Conservation (phyloP, 2,797 vertebrate genomes). For the Meda fulgida region DNA sequence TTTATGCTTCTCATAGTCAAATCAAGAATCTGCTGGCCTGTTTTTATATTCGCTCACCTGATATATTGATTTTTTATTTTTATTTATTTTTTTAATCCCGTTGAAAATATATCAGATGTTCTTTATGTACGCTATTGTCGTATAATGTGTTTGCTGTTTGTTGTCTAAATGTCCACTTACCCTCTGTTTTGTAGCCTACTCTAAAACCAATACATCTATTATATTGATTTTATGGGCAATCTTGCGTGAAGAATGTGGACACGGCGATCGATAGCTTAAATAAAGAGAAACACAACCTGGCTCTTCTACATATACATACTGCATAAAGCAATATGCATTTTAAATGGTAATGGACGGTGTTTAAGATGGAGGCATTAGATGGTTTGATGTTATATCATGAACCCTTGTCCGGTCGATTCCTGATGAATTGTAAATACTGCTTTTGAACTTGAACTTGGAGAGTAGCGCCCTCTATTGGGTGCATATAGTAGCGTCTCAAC, state of each 20-base stretch:
- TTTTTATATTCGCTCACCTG: not conserved
- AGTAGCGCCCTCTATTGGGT: constrained; percentile 56
- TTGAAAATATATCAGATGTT: not conserved
- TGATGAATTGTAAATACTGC: constrained; percentile 20
- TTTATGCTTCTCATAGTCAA: not conserved
- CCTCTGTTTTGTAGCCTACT: not conserved
- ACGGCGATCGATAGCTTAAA: constrained; percentile 20
- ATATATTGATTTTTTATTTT: constrained; percentile 36
- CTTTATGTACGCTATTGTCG: not conserved
- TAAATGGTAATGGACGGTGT: not conserved
- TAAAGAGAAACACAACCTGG: not conserved
- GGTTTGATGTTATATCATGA: constrained; percentile 25
- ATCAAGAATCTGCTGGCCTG: not conserved
- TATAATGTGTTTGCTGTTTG: not conserved
- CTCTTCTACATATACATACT: not conserved
- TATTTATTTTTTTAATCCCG: not conserved
- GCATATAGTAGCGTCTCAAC: not conserved
- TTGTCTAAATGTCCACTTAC: not conserved
- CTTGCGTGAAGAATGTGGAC: constrained; percentile 17
- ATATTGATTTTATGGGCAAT: constrained; percentile 46
- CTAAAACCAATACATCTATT: constrained; percentile 26
- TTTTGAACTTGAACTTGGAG: constrained; percentile 60
- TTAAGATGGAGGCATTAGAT: constrained; percentile 36
- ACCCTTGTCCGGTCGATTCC: constrained; percentile 39
- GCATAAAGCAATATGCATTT: not conserved